Percentiles rank a stretch among this genome's conserved stretches.
Evolutionary conservation across 2,888 invertebrate genomes (phyloP).

Genomic region (Cheilosia urbana): DNA sequence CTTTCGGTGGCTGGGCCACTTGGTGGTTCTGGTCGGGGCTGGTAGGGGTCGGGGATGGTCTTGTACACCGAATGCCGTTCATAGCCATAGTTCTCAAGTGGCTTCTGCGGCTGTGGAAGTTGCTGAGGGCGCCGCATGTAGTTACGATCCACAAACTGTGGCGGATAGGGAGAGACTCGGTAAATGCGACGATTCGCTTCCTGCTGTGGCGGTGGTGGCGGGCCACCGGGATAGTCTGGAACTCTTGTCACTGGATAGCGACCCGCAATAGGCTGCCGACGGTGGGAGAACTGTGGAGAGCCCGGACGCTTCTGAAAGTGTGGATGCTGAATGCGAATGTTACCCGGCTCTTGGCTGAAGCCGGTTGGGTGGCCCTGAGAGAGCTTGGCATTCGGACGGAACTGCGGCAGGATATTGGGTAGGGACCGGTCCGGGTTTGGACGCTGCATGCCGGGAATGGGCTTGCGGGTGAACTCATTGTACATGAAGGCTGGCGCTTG

Average conservation of each 20-base stretch:
- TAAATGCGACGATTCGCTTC: constrained; percentile 82
- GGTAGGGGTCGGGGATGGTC: constrained; percentile 76
- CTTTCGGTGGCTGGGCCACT: constrained; percentile 75
- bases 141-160: constrained; percentile 78
- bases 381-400: constrained; percentile 87
- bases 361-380: constrained; percentile 83
- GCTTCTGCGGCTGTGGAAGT: constrained; percentile 63
- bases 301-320: constrained; percentile 78
- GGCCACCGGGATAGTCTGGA: constrained; percentile 78
- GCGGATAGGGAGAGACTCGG: constrained; percentile 79
- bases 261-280: constrained; percentile 78
- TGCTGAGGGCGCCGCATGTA: constrained; percentile 79
- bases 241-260: constrained; percentile 81
- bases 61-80: constrained; percentile 79
- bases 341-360: constrained; percentile 81
- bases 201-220: constrained; percentile 75
- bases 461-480: constrained; percentile 81
- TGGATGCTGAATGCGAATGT: constrained; percentile 80
- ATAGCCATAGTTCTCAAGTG: constrained; percentile 78
- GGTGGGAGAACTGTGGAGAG: constrained; percentile 81
- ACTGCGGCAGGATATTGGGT: constrained; percentile 90
- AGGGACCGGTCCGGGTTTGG: constrained; percentile 81
- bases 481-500: constrained; percentile 76
- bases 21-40: constrained; percentile 71
- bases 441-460: constrained; percentile 78